These are phyloP conservation scores for Drosophila birchii DNA, from an alignment of 2,888 invertebrate species.

Conservation along the genomic window DNA sequence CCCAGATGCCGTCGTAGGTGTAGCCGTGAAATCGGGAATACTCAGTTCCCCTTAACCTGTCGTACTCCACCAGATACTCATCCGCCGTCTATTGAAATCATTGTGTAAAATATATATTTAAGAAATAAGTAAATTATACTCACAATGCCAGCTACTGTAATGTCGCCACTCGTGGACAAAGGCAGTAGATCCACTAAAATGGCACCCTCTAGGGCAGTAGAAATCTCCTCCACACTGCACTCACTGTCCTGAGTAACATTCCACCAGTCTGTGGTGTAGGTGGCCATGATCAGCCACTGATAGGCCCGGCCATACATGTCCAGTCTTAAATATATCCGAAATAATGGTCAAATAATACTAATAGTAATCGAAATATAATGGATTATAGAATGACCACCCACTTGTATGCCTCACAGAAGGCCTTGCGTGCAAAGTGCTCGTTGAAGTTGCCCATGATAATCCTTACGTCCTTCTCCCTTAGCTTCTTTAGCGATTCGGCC, in stretches of 20 bases:
- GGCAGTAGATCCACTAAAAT: slow-evolving; percentile 95
- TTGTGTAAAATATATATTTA: background rate
- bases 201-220: slow-evolving; percentile 93
- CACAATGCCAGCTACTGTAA: slow-evolving; percentile 95
- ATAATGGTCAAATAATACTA: background rate
- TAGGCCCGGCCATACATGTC: slow-evolving; percentile 96
- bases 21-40: slow-evolving; percentile 98
- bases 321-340: slow-evolving; percentile 85
- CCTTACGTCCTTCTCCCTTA: slow-evolving; percentile 95
- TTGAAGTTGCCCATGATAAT: slow-evolving; percentile 98
- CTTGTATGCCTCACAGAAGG: slow-evolving; percentile 95
- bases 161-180: slow-evolving; percentile 93
- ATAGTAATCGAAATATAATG: background rate
- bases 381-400: slow-evolving; percentile 72
- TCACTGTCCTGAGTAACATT: slow-evolving; percentile 86
- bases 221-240: slow-evolving; percentile 90
- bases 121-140: slow-evolving; percentile 80
- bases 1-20: slow-evolving; percentile 99
- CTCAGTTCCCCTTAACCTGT: slow-evolving; percentile 91
- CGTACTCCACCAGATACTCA: slow-evolving; percentile 94
- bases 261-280: slow-evolving; percentile 92
- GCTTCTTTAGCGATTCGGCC: slow-evolving; percentile 90
- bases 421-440: slow-evolving; percentile 95
- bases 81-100: slow-evolving; percentile 90
- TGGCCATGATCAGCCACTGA: slow-evolving; percentile 97